A percentile compares a stretch with the other conserved stretches of the same genome.
phyloP scores from a whole-genome alignment of 2,113 vertebrate genomes.

The Bufo gargarizans region DNA sequence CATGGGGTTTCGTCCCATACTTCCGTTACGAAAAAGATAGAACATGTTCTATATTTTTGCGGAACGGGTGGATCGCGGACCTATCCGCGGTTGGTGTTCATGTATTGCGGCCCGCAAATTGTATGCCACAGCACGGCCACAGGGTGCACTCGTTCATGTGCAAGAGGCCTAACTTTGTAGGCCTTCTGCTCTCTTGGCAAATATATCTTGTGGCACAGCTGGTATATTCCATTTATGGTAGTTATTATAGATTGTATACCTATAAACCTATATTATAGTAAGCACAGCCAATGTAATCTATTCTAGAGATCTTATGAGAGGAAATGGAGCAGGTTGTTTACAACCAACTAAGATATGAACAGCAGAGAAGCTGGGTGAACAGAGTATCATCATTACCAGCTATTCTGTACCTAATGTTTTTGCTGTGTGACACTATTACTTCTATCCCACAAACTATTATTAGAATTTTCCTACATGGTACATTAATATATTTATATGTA shows the following conservation, averaged over 20 bases:
- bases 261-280: not conserved
- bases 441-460: not conserved
- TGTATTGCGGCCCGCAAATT: too few species aligned
- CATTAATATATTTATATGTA: not conserved
- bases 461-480: not conserved
- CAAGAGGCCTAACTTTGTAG: not conserved
- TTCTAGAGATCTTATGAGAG: not conserved
- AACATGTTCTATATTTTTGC: too few species aligned
- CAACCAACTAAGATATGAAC: not conserved
- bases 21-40: too few species aligned
- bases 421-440: not conserved
- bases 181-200: not conserved
- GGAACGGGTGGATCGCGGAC: too few species aligned
- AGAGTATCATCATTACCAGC: not conserved
- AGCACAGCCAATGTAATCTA: not conserved
- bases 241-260: not conserved
- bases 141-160: too few species aligned
- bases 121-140: too few species aligned
- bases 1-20: too few species aligned
- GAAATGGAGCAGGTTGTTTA: not conserved
- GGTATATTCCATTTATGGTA: not conserved
- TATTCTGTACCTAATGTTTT: not conserved
- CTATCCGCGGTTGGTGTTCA: too few species aligned
- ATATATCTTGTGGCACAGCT: not conserved
- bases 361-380: not conserved